Percentiles rank a stretch among this genome's conserved stretches.
phyloP scores from a whole-genome alignment of 2,797 vertebrate genomes.

The Emydoidea blandingii region DNA sequence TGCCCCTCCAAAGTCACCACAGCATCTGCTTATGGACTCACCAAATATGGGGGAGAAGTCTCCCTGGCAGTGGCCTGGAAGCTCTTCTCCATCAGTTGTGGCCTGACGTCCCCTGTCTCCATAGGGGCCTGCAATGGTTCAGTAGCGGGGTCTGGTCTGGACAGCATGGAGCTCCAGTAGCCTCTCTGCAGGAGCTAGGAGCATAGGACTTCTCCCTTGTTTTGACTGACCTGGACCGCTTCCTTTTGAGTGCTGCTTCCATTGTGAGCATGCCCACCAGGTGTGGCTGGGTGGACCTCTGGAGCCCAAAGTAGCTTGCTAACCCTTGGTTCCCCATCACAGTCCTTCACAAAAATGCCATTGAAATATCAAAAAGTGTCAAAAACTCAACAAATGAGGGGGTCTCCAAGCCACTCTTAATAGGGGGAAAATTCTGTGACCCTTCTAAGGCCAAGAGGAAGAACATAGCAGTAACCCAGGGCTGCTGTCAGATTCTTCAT shows the following conservation, averaged over 20 bases:
- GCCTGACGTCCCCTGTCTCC: background rate
- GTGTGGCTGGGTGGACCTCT: background rate
- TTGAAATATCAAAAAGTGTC: background rate
- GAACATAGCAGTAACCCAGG: background rate
- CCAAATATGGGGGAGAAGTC: background rate
- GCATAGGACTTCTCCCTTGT: background rate
- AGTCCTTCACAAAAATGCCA: background rate
- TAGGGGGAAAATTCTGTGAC: background rate
- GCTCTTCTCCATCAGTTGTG: background rate
- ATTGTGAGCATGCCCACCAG: background rate
- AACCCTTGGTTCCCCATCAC: background rate
- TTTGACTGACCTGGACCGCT: background rate
- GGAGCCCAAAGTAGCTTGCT: background rate
- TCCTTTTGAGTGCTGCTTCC: background rate
- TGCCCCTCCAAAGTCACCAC: background rate
- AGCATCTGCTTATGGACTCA: background rate
- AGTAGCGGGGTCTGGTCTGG: background rate
- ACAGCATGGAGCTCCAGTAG: background rate
- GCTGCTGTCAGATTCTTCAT: background rate
- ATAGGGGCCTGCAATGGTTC: background rate
- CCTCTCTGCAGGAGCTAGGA: background rate
- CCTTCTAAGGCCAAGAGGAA: constrained; percentile 1
- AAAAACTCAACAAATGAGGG: background rate
- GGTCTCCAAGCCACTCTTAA: background rate
- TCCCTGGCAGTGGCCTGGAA: background rate